Evolutionary conservation across 37 sponge, comb jelly and placozoan species (phyloP).

Genomic region (Spongia lamella): DNA sequence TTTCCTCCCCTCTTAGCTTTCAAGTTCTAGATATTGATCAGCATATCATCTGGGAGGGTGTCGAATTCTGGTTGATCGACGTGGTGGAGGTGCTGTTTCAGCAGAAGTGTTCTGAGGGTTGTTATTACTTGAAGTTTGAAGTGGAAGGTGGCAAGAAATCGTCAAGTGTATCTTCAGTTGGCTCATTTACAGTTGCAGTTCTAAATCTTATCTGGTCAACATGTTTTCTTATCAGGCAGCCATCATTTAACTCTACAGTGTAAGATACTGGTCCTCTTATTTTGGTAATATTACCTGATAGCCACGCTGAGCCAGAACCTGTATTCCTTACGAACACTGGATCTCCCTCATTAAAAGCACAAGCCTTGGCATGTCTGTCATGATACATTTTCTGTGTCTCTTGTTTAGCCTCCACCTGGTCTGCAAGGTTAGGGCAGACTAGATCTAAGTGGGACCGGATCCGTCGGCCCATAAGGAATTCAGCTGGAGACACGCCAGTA

Average conservation of each 20-base stretch:
- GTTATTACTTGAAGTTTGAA: too few species aligned
- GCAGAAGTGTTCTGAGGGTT: too few species aligned
- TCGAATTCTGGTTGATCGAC: too few species aligned
- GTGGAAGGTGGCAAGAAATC: too few species aligned
- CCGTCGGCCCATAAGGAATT: conserved; percentile 37
- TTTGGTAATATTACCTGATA: not conserved
- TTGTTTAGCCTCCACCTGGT: not conserved
- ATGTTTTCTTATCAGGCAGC: conserved; percentile 17
- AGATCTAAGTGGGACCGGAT: conserved; percentile 26
- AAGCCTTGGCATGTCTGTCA: conserved; percentile 8
- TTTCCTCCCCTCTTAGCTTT: too few species aligned
- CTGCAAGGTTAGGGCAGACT: conserved; percentile 11
- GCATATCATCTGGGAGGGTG: too few species aligned
- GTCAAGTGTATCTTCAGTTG: too few species aligned
- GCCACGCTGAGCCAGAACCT: not conserved
- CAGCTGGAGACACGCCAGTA: conserved; percentile 22
- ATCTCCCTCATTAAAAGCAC: not conserved
- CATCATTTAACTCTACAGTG: conserved; percentile 19
- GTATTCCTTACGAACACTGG: conserved; percentile 13
- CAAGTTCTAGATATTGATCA: too few species aligned
- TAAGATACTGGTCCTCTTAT: conserved; percentile 20
- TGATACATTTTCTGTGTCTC: conserved; percentile 11
- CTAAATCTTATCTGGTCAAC: too few species aligned
- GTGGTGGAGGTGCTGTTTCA: too few species aligned
- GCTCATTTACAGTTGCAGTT: too few species aligned